Evolutionary conservation across 2,113 vertebrate species (phyloP).

Genomic region (Trematomus loennbergii): DNA sequence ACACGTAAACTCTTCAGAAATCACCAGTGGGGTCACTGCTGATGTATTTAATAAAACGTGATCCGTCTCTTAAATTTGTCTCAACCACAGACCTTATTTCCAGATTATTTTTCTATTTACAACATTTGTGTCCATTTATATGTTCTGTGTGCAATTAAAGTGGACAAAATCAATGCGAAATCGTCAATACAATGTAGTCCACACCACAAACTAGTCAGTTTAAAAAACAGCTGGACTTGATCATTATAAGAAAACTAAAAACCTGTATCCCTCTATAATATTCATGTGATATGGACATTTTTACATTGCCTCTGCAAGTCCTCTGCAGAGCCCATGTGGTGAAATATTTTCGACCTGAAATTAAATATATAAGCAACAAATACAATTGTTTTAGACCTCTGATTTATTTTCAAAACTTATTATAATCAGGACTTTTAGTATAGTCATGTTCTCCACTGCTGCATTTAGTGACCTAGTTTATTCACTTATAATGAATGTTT

Average conservation of each 20-base stretch:
- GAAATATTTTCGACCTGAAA: neutral
- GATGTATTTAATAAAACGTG: too few species aligned
- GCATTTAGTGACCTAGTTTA: conserved; percentile 8
- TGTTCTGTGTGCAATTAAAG: neutral
- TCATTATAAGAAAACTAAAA: too few species aligned
- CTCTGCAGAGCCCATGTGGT: neutral
- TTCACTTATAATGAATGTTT: conserved; percentile 37
- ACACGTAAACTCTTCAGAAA: too few species aligned
- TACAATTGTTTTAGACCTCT: too few species aligned
- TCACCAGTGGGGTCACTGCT: too few species aligned
- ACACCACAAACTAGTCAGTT: neutral
- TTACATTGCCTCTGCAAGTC: neutral
- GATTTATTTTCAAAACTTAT: too few species aligned
- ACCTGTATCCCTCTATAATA: too few species aligned
- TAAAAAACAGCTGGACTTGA: too few species aligned
- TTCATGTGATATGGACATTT: neutral
- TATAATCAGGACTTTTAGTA: neutral
- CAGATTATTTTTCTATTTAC: too few species aligned
- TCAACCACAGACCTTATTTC: too few species aligned
- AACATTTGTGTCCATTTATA: neutral
- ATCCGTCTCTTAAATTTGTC: too few species aligned
- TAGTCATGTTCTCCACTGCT: conserved; percentile 4
- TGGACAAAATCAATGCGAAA: neutral
- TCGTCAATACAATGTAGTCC: neutral
- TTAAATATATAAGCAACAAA: neutral